Evolutionary conservation across 2,888 invertebrate genomes (phyloP).

Genomic region (Invenusta paracnida): DNA sequence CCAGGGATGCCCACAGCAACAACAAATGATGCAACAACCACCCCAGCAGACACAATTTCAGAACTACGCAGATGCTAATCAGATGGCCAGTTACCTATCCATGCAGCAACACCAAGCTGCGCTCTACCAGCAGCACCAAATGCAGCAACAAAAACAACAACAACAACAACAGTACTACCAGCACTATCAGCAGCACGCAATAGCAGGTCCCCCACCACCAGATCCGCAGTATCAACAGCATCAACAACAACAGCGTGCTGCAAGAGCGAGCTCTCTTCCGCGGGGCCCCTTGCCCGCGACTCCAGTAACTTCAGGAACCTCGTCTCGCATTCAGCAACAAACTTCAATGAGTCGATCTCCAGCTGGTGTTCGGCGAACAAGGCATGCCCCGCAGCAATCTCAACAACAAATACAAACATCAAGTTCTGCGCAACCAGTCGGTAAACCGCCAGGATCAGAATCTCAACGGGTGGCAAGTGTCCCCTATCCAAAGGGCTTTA

Average conservation of each 20-base stretch:
- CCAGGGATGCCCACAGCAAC: neutral
- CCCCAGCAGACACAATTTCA: neutral
- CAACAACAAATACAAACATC: neutral
- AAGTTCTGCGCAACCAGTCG: neutral
- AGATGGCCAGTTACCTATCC: slow-evolving; percentile 4
- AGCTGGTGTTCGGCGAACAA: neutral
- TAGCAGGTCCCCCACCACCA: neutral
- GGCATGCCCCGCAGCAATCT: neutral
- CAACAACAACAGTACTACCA: slow-evolving; percentile 27
- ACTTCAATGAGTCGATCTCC: neutral
- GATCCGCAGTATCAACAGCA: neutral
- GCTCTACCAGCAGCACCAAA: slow-evolving; percentile 1
- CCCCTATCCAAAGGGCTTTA: slow-evolving; percentile 3
- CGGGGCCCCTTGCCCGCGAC: neutral
- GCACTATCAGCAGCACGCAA: slow-evolving; percentile 2
- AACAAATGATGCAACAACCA: neutral
- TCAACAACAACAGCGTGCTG: neutral
- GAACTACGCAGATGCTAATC: neutral
- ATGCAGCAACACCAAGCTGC: slow-evolving; percentile 12
- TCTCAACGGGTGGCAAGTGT: slow-evolving; percentile 6
- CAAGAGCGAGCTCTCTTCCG: neutral
- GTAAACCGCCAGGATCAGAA: neutral
- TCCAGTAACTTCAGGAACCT: neutral
- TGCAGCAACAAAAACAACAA: slow-evolving; percentile 12
- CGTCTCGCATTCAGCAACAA: neutral